A percentile compares a stretch with the other conserved stretches of the same genome.
phyloP scores from a whole-genome alignment of 1,140 invertebrate species.

The Pectinophora gossypiella region DNA sequence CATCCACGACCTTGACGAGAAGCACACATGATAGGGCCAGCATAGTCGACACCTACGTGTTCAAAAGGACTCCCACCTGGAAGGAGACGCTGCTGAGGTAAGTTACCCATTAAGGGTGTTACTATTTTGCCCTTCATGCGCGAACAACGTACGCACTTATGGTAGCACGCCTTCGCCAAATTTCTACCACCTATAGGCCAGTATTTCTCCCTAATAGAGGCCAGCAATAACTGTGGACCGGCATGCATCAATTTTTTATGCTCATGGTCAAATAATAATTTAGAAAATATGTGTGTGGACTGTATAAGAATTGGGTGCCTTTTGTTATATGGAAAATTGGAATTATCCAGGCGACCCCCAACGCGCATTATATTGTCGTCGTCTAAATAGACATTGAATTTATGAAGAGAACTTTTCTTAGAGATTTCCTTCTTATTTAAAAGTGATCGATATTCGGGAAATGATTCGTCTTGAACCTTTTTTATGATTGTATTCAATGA shows the following conservation, averaged over 20 bases:
- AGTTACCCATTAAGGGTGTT: conserved; percentile 22
- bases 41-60: background rate
- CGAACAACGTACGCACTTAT: conserved; percentile 14
- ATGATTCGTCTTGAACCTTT: background rate
- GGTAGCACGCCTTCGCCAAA: conserved; percentile 6
- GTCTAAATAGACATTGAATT: background rate
- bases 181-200: conserved; percentile 22
- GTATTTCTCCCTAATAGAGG: conserved; percentile 14
- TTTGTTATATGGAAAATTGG: conserved; percentile 1
- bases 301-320: background rate
- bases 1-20: background rate
- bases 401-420: background rate
- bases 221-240: conserved; percentile 11
- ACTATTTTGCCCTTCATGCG: conserved; percentile 7
- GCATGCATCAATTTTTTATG: conserved; percentile 14
- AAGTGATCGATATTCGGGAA: background rate
- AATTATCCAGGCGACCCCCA: background rate
- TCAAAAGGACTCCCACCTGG: background rate
- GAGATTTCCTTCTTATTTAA: background rate
- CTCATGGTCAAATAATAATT: background rate
- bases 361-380: background rate
- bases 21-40: background rate
- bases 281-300: background rate
- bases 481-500: background rate
- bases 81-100: conserved; percentile 3